Conservation (phyloP, 2,888 invertebrate species). For the Papilio gigon region DNA sequence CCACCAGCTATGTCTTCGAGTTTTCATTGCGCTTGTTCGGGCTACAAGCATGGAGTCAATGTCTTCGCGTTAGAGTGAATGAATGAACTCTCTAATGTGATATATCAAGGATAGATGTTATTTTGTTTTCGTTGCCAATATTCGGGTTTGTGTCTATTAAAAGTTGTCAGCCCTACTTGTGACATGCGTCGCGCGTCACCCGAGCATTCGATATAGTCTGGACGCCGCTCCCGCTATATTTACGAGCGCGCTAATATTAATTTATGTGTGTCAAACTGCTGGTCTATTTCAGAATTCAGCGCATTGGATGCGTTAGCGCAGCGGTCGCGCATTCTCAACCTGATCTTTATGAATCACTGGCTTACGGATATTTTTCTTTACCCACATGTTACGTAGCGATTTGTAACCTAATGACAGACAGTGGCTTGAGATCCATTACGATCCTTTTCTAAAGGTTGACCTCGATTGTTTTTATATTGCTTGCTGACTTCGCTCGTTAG, state of each 20-base stretch:
- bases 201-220: constrained; percentile 49
- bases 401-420: neutral
- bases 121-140: neutral
- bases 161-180: constrained; percentile 2
- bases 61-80: neutral
- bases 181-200: constrained; percentile 46
- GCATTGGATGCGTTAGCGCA: constrained; percentile 56
- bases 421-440: neutral
- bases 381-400: constrained; percentile 43
- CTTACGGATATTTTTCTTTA: constrained; percentile 66
- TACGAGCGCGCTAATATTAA: constrained; percentile 72
- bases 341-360: constrained; percentile 63
- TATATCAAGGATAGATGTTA: no score
- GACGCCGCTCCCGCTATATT: constrained; percentile 57
- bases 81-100: neutral
- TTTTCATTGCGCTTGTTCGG: neutral
- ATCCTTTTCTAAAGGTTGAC: no score
- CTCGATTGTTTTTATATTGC: no score
- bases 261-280: constrained; percentile 78
- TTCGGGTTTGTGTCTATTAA: neutral
- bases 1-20: neutral
- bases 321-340: constrained; percentile 40
- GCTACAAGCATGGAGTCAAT: neutral
- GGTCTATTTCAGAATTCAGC: constrained; percentile 72
- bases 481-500: no score